A percentile compares a stretch with the other conserved stretches of the same genome.
Conservation (phyloP, 1,140 invertebrate species). For the Sarcophaga peregrina region DNA sequence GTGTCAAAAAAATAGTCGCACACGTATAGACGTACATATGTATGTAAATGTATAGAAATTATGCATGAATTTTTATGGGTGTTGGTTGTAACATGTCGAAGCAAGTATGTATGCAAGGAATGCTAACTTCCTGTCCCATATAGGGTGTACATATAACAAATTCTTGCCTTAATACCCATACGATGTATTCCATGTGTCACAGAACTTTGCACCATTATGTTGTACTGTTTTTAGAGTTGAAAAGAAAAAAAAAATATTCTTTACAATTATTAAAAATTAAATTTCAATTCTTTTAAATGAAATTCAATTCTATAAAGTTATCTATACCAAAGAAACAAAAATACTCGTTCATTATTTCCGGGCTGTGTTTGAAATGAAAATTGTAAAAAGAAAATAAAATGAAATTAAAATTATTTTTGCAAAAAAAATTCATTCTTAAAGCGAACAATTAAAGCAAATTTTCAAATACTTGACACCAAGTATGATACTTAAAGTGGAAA, state of each 20-base stretch:
- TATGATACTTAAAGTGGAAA: too few species aligned
- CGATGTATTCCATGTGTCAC: neutral
- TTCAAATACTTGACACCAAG: too few species aligned
- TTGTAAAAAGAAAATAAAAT: neutral
- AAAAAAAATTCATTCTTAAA: neutral
- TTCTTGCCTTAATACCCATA: neutral
- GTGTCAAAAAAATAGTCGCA: neutral
- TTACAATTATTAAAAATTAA: neutral
- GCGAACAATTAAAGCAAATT: too few species aligned
- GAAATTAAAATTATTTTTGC: neutral
- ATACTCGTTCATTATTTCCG: too few species aligned
- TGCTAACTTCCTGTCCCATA: neutral
- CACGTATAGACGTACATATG: too few species aligned
- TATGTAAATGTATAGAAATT: neutral
- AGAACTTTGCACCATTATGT: neutral
- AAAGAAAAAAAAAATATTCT: too few species aligned
- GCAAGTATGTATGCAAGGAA: neutral
- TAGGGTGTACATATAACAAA: neutral
- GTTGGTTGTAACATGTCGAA: neutral
- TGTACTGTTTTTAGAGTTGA: neutral
- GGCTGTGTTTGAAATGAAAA: neutral
- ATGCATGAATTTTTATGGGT: neutral
- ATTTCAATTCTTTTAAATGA: slow-evolving; percentile 1
- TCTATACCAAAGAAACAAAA: neutral
- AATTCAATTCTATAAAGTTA: neutral